Evolutionary conservation across 2,113 vertebrate genomes (phyloP).

Genomic region (Collichthys lucidus): DNA sequence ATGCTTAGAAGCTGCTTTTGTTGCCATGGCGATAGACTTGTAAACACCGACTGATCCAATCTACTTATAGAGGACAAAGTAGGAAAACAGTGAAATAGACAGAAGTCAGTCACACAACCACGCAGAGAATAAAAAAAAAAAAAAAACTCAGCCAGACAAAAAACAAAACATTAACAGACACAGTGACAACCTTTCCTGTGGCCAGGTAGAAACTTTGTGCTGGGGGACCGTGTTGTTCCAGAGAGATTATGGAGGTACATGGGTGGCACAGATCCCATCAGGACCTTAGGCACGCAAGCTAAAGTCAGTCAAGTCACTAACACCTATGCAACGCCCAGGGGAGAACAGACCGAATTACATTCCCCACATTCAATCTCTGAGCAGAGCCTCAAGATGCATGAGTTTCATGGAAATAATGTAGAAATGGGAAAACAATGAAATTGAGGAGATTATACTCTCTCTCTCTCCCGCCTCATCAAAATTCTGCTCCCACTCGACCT

Average conservation of each 20-base stretch:
- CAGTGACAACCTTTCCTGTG: conserved; percentile 19
- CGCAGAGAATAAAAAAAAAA: conserved; percentile 37
- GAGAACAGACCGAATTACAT: conserved; percentile 66
- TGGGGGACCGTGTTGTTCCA: conserved; percentile 55
- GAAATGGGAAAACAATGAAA: conserved; percentile 75
- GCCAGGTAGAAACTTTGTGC: conserved; percentile 42
- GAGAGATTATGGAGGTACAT: conserved; percentile 70
- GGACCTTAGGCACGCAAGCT: conserved; percentile 59
- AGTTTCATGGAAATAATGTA: conserved; percentile 66
- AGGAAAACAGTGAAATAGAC: conserved; percentile 22
- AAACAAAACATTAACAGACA: not conserved
- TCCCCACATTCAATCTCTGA: conserved; percentile 62
- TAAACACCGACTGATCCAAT: conserved; percentile 70
- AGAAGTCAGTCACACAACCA: conserved; percentile 45
- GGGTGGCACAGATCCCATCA: conserved; percentile 69
- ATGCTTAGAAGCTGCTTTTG: conserved; percentile 60
- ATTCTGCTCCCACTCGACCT: conserved; percentile 66
- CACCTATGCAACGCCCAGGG: conserved; percentile 57
- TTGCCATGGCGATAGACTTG: conserved; percentile 61
- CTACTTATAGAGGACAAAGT: conserved; percentile 40
- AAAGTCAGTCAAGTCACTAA: conserved; percentile 70
- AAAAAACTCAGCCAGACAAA: conserved; percentile 27
- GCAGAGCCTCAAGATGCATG: conserved; percentile 49
- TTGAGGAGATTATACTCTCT: conserved; percentile 67
- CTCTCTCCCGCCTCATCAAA: conserved; percentile 62